Evolutionary conservation across 92 coral and sea anemone genomes (phyloP), one percentile per base, ranked within the genome.

Genomic region (Muricea muricata): DNA sequence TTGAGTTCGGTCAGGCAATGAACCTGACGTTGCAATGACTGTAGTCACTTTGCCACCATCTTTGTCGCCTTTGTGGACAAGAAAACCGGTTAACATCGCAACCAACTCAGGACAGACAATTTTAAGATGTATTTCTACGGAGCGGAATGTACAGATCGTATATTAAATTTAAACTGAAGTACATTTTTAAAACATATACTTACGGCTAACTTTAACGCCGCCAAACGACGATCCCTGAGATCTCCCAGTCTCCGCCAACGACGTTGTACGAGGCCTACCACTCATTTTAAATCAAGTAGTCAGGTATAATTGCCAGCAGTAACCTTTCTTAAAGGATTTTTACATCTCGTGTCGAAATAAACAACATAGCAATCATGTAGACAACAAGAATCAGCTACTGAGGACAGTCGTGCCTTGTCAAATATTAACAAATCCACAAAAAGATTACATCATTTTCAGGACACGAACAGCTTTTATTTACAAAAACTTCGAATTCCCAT

Each of bases 31-130:
- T 80, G 99, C 99, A 83, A 92, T 95, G 71, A 97, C 99, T 41
- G 99, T 97, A 68, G 99, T 97, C 61, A 97, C 92, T 89, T 97
- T 97, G 80, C 98, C 93, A 75, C 99, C 99, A 93, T 97, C 99
- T 91, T 97, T 97, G 91, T 97, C 99, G 81, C 99, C 99, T 97
- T 87, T 21, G 78, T 41, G 81, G 82, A 89, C 56, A 65, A 73
- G 21, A 56, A 20, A 60, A 20, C 68, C 58, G 35, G 47, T 71
- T 57, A 35, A 48, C 13, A 41, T 18, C 39, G 20, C 45, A 61
- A 15, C n/a, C 40, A 33, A 40, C 52, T 75, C 39, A 57, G 30
- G 65, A 75, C 18, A 48, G 23, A 13, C 41, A 31, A 52, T 48
- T 52, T 75, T 37, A 75, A 75, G 65, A 75, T 47, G 52, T 4